phyloP scores from a whole-genome alignment of 2,888 invertebrate species.

The Trichopria drosophilae region DNA sequence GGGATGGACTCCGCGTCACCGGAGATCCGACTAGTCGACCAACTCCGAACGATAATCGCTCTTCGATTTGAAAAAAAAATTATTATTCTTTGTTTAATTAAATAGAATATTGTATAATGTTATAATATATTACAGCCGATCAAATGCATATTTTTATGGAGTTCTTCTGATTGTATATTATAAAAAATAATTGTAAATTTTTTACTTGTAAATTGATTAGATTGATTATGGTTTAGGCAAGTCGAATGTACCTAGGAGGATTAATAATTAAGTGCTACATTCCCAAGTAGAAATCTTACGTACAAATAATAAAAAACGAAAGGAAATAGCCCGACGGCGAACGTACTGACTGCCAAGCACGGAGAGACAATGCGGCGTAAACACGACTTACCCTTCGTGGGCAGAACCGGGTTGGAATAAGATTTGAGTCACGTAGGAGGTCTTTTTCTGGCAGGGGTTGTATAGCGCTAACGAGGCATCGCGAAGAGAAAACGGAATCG shows the following conservation, averaged over 20 bases:
- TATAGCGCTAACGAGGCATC: conserved; percentile 45
- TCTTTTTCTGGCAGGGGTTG: conserved; percentile 43
- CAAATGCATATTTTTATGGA: too few relatives aligned
- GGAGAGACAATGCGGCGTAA: conserved; percentile 25
- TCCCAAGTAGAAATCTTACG: too few relatives aligned
- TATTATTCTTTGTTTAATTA: too few relatives aligned
- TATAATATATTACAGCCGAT: too few relatives aligned
- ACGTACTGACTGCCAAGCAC: conserved; percentile 23
- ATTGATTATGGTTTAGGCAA: too few relatives aligned
- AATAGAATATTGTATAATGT: too few relatives aligned
- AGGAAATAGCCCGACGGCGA: not conserved
- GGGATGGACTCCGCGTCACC: conserved; percentile 48
- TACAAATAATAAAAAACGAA: not conserved
- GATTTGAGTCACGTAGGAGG: conserved; percentile 55
- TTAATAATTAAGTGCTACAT: too few relatives aligned
- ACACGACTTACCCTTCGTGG: conserved; percentile 38
- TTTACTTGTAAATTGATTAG: too few relatives aligned
- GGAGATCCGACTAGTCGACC: conserved; percentile 71
- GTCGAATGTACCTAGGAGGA: too few relatives aligned
- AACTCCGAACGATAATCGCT: conserved; percentile 82
- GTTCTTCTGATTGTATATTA: too few relatives aligned
- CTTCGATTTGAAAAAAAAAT: conserved; percentile 58
- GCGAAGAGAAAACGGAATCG: conserved; percentile 38
- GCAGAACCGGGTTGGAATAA: conserved; percentile 40
- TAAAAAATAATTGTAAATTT: too few relatives aligned